A percentile compares a stretch with the other conserved stretches of the same genome.
Conservation (phyloP, 2,888 invertebrate species). For the Eretmocerus hayati region DNA sequence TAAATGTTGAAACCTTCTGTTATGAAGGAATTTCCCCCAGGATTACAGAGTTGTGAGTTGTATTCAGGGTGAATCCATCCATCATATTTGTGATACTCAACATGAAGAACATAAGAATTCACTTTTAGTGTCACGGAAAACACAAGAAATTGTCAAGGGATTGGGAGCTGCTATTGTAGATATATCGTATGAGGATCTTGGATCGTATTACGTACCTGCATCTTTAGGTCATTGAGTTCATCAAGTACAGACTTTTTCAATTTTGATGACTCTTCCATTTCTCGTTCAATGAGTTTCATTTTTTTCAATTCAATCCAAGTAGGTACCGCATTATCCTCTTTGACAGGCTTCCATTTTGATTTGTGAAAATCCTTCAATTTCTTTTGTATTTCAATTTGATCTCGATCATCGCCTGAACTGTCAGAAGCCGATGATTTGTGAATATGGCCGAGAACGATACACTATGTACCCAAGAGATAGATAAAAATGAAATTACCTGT, state of each 20-base stretch:
- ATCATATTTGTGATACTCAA: no score
- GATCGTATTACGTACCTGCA: slow-evolving; percentile 10
- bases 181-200: no score
- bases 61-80: no score
- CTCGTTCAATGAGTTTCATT: slow-evolving; percentile 21
- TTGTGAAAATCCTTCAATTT: background rate
- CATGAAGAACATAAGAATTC: no score
- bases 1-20: no score
- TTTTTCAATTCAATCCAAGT: slow-evolving; percentile 29
- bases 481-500: slow-evolving; percentile 2
- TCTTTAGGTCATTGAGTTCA: slow-evolving; percentile 34
- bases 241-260: slow-evolving; percentile 38
- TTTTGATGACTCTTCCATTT: slow-evolving; percentile 28
- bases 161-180: no score
- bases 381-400: background rate
- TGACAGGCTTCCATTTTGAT: background rate
- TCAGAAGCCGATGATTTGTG: background rate
- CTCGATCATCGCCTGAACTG: background rate
- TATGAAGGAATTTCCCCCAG: no score
- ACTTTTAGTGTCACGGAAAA: no score
- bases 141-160: no score
- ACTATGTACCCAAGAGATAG: no score
- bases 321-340: background rate
- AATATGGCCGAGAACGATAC: no score
- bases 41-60: no score